phyloP scores from a whole-genome alignment of 2,888 invertebrate genomes.

The Cremastobaeus sp. region DNA sequence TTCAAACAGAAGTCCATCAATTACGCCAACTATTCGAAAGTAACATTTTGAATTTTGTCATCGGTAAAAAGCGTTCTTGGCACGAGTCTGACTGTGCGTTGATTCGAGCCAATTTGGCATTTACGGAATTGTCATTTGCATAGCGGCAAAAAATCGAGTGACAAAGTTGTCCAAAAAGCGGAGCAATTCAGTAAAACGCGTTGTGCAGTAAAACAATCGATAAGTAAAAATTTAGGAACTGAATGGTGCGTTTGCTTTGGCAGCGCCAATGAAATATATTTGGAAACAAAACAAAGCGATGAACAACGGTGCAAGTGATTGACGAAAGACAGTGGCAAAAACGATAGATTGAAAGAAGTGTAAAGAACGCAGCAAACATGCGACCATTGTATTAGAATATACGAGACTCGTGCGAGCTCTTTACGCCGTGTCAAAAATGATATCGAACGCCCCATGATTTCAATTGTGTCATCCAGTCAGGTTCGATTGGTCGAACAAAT shows the following conservation, averaged over 20 bases:
- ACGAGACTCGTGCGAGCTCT: slow-evolving; percentile 44
- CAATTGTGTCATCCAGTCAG: slow-evolving; percentile 35
- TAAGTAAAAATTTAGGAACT: slow-evolving; percentile 14
- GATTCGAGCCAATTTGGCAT: slow-evolving; percentile 53
- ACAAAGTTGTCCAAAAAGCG: slow-evolving; percentile 13
- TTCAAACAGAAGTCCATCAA: slow-evolving; percentile 17
- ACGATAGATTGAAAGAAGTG: background rate
- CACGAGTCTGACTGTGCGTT: slow-evolving; percentile 4
- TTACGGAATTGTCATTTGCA: slow-evolving; percentile 48
- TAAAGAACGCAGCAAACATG: background rate
- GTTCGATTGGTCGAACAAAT: slow-evolving; percentile 46
- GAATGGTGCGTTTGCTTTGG: background rate
- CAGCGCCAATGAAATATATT: slow-evolving; percentile 15
- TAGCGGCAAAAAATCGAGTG: slow-evolving; percentile 24
- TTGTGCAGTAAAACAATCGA: slow-evolving; percentile 17
- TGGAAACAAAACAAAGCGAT: slow-evolving; percentile 19
- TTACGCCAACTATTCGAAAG: slow-evolving; percentile 12
- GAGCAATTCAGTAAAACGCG: slow-evolving; percentile 40
- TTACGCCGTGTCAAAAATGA: slow-evolving; percentile 55
- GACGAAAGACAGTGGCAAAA: slow-evolving; percentile 17
- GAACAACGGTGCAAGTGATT: slow-evolving; percentile 27
- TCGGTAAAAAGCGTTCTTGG: slow-evolving; percentile 31
- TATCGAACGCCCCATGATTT: slow-evolving; percentile 44
- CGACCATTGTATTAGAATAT: slow-evolving; percentile 43
- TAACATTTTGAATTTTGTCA: slow-evolving; percentile 15